These are phyloP conservation scores for Malthinus flaveolus DNA, from an alignment of 2,888 invertebrate species.

Conservation along the genomic window DNA sequence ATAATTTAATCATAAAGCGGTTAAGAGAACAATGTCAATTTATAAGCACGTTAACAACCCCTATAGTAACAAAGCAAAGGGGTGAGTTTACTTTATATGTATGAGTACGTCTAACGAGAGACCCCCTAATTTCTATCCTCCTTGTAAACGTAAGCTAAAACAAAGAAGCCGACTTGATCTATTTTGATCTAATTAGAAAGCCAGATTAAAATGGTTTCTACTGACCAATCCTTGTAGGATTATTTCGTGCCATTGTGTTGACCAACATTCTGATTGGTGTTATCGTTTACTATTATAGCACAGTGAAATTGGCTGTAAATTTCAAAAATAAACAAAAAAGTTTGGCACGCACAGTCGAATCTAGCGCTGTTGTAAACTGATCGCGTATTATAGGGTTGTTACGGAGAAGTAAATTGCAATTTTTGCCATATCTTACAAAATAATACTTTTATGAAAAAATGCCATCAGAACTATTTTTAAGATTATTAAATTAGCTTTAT, in stretches of 20 bases:
- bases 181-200: conserved; percentile 23
- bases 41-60: conserved; percentile 22
- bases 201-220: conserved; percentile 26
- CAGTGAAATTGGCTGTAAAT: too few relatives aligned
- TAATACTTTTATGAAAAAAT: too few relatives aligned
- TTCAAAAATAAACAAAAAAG: too few relatives aligned
- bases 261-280: conserved; percentile 13
- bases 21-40: conserved; percentile 17
- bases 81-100: neutral
- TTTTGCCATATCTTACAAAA: too few relatives aligned
- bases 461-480: too few relatives aligned
- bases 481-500: too few relatives aligned
- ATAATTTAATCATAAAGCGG: conserved; percentile 7
- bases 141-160: neutral
- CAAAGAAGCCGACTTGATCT: conserved; percentile 8
- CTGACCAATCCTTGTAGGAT: conserved; percentile 28
- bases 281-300: too few relatives aligned
- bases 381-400: too few relatives aligned
- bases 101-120: conserved; percentile 1
- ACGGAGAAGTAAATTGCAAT: too few relatives aligned
- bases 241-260: conserved; percentile 13
- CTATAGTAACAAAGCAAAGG: conserved; percentile 10
- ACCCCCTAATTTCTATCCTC: neutral
- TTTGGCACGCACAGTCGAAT: too few relatives aligned
- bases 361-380: too few relatives aligned